Conservation (phyloP, 2,888 invertebrate genomes). For the Carpatolechia fugitivella region DNA sequence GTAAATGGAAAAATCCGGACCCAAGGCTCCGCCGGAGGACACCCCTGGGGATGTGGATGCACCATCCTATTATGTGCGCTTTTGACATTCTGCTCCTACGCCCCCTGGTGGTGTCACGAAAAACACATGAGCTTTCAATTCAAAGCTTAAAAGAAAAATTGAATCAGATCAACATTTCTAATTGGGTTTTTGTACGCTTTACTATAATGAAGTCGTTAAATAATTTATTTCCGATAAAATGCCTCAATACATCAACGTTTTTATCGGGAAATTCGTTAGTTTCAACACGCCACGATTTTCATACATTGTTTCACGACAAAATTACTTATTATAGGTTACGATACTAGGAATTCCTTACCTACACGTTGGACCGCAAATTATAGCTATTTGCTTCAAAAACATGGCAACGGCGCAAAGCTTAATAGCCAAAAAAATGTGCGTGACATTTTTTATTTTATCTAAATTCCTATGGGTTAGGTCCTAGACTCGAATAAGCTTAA, state of each 20-base stretch:
- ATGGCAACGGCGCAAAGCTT: neutral
- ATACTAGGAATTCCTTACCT: neutral
- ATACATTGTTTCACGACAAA: neutral
- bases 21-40: too few relatives aligned
- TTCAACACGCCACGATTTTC: neutral
- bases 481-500: neutral
- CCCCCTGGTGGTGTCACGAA: too few relatives aligned
- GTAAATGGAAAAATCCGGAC: too few relatives aligned
- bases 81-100: too few relatives aligned
- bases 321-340: slow-evolving; percentile 14
- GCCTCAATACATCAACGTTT: neutral
- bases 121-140: too few relatives aligned
- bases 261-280: neutral
- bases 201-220: neutral
- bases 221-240: neutral
- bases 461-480: slow-evolving; percentile 1
- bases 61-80: too few relatives aligned
- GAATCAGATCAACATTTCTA: too few relatives aligned
- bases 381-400: slow-evolving; percentile 6
- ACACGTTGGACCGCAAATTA: slow-evolving; percentile 5
- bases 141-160: too few relatives aligned
- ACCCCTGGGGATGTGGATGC: too few relatives aligned
- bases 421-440: slow-evolving; percentile 15
- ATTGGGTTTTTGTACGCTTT: neutral
- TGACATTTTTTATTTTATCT: slow-evolving; percentile 16